Evolutionary conservation across 2,888 invertebrate species (phyloP).

Genomic region (Cerceris ruficornis): DNA sequence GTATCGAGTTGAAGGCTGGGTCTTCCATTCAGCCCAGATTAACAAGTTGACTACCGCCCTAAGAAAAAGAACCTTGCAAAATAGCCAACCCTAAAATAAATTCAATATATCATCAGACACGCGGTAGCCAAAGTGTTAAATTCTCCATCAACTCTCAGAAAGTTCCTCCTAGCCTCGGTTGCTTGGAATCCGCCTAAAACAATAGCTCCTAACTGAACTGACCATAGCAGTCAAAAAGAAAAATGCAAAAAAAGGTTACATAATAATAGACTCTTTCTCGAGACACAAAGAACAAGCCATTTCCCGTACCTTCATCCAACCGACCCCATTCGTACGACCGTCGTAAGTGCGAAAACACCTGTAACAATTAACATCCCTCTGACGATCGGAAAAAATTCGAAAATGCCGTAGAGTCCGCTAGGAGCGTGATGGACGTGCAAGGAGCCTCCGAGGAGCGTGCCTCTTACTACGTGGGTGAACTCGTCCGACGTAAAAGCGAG

Average conservation of each 20-base stretch:
- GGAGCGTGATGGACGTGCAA: conserved; percentile 71
- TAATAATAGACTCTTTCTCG: neutral
- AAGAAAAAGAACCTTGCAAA: neutral
- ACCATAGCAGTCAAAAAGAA: too few relatives aligned
- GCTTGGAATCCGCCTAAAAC: too few relatives aligned
- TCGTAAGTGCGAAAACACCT: neutral
- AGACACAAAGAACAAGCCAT: neutral
- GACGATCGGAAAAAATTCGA: conserved; percentile 10
- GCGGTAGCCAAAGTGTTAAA: too few relatives aligned
- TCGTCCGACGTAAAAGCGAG: conserved; percentile 85
- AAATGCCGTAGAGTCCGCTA: conserved; percentile 78
- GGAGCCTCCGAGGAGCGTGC: conserved; percentile 64
- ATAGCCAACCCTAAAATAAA: too few relatives aligned
- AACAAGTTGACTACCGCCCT: neutral
- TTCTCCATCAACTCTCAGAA: too few relatives aligned
- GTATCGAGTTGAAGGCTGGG: too few relatives aligned
- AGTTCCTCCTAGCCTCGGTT: too few relatives aligned
- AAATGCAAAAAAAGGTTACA: too few relatives aligned
- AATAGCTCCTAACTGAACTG: too few relatives aligned
- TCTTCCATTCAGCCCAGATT: too few relatives aligned
- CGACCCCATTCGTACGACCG: conserved; percentile 20
- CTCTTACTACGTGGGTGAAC: conserved; percentile 71
- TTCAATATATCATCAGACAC: too few relatives aligned
- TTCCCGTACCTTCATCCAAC: conserved; percentile 3
- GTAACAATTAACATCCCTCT: neutral